These are phyloP conservation scores for Pleuronectes platessa DNA, from an alignment of 2,113 vertebrate genomes.

Conservation along the genomic window DNA sequence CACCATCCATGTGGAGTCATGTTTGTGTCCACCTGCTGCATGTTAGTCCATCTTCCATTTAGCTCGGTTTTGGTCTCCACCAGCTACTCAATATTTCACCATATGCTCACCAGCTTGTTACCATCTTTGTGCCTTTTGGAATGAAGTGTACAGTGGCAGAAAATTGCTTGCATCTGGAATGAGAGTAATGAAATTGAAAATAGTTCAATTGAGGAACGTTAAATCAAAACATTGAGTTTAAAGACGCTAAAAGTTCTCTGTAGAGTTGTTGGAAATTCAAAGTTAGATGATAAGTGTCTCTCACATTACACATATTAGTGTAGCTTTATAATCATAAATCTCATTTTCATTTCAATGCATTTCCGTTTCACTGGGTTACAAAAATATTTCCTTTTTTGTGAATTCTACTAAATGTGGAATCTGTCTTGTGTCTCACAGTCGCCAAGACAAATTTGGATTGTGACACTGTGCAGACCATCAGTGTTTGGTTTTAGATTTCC, in stretches of 20 bases:
- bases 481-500: constrained; percentile 40
- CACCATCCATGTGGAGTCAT: neutral
- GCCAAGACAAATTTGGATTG: constrained; percentile 17
- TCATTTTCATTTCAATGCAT: neutral
- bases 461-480: neutral
- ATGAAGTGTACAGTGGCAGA: too few relatives aligned
- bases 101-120: too few relatives aligned
- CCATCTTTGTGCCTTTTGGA: too few relatives aligned
- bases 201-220: too few relatives aligned
- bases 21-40: neutral
- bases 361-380: neutral
- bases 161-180: neutral
- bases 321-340: too few relatives aligned
- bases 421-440: neutral
- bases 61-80: too few relatives aligned
- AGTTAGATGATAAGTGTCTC: neutral
- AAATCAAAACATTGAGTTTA: neutral
- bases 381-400: neutral
- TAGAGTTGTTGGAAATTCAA: neutral
- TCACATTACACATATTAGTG: too few relatives aligned
- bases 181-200: neutral
- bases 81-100: too few relatives aligned
- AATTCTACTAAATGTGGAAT: neutral
- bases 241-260: neutral
- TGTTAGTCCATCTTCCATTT: too few relatives aligned